Conservation (phyloP, 2,113 vertebrate genomes). For the Hypanus sabinus region DNA sequence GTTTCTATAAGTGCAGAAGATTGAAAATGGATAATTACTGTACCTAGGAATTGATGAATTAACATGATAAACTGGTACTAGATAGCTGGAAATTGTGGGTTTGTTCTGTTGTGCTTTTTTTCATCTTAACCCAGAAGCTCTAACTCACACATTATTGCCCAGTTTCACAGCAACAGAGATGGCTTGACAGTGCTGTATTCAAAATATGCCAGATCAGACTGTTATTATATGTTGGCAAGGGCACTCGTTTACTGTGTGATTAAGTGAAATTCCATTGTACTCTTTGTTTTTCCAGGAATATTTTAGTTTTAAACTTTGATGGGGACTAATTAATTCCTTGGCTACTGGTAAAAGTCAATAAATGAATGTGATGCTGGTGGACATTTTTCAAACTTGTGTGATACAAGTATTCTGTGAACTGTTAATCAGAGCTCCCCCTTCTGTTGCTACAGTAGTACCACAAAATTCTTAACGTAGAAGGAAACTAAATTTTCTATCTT, state of each 20-base stretch:
- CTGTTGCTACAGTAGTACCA: not conserved
- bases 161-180: constrained; percentile 26
- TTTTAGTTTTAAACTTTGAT: not conserved
- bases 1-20: not conserved
- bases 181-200: not conserved
- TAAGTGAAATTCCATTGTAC: not conserved
- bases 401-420: not conserved
- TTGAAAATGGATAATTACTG: constrained; percentile 23
- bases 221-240: not conserved
- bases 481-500: not conserved
- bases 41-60: not conserved
- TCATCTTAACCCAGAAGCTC: not conserved
- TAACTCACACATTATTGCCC: not conserved
- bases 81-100: not conserved
- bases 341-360: not conserved
- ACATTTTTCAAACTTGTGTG: not conserved
- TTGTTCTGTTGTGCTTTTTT: not conserved
- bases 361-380: not conserved
- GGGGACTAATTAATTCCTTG: not conserved
- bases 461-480: not conserved
- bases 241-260: not conserved
- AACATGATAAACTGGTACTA: not conserved
- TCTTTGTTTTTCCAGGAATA: not conserved
- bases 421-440: constrained; percentile 10
- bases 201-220: constrained; percentile 28